phyloP scores from a whole-genome alignment of 92 coral and sea anemone genomes.

The Porites divaricata region DNA sequence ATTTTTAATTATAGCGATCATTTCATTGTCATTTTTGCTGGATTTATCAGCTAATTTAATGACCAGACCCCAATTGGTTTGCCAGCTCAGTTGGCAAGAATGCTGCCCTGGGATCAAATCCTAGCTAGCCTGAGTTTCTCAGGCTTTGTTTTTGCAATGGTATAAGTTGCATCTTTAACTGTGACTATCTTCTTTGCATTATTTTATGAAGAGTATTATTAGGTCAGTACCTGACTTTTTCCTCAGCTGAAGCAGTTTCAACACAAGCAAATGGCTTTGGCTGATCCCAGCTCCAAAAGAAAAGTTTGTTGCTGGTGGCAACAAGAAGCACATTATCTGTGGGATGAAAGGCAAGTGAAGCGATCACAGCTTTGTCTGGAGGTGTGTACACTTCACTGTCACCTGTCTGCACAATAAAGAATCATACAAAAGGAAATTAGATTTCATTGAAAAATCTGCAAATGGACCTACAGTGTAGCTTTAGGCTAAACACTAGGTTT shows the following conservation, averaged over 20 bases:
- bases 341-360: constrained; percentile 95
- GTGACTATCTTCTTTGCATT: too few relatives aligned
- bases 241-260: constrained; percentile 75
- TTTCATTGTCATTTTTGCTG: too few relatives aligned
- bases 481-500: neutral
- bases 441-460: too few relatives aligned
- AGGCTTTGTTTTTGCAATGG: too few relatives aligned
- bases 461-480: too few relatives aligned
- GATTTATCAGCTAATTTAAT: too few relatives aligned
- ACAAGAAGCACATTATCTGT: constrained; percentile 76
- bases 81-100: too few relatives aligned
- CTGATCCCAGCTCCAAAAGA: constrained; percentile 91
- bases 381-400: constrained; percentile 81
- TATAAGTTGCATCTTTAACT: too few relatives aligned
- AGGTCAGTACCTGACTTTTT: constrained; percentile 79
- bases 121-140: too few relatives aligned
- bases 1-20: too few relatives aligned
- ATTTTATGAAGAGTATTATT: neutral
- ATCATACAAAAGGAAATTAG: neutral
- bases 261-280: constrained; percentile 81
- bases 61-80: too few relatives aligned
- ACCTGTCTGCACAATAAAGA: constrained; percentile 35
- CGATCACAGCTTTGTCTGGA: constrained; percentile 77
- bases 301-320: constrained; percentile 90
- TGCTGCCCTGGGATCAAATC: too few relatives aligned